Evolutionary conservation across 2,797 vertebrate genomes (phyloP).

Genomic region (Delichon dasypus): DNA sequence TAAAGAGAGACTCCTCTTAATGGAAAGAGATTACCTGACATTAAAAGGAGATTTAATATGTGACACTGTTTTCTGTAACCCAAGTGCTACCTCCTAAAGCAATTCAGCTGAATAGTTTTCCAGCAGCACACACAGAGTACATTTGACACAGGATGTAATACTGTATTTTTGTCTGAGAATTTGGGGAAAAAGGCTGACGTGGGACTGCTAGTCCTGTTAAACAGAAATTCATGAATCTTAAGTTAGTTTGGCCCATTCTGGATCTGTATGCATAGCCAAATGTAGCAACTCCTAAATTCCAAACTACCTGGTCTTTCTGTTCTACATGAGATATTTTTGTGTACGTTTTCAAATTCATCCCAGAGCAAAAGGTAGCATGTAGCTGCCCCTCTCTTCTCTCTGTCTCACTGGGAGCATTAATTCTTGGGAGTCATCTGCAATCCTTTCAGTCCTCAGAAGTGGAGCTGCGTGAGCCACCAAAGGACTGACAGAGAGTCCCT

Average conservation of each 20-base stretch:
- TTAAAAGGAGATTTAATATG: conserved; percentile 19
- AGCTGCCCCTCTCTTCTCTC: background rate
- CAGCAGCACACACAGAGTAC: background rate
- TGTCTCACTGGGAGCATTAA: background rate
- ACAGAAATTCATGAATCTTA: background rate
- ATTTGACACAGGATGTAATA: background rate
- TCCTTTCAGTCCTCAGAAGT: background rate
- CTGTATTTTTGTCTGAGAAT: background rate
- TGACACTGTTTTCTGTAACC: conserved; percentile 1
- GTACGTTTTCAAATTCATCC: background rate
- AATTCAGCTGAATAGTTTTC: conserved; percentile 37
- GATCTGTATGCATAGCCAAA: background rate
- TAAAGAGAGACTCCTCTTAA: background rate
- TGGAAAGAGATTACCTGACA: conserved; percentile 24
- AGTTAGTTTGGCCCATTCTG: background rate
- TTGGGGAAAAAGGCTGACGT: background rate
- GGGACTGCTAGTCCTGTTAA: background rate
- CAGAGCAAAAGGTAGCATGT: background rate
- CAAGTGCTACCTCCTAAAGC: conserved; percentile 16
- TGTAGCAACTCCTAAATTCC: background rate
- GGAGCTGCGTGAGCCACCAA: background rate
- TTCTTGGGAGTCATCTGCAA: background rate
- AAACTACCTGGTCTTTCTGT: background rate
- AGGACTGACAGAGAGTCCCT: background rate
- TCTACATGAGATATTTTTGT: background rate